A percentile compares a stretch with the other conserved stretches of the same genome.
Conservation (phyloP, 2,113 vertebrate genomes). For the Meriones unguiculatus region DNA sequence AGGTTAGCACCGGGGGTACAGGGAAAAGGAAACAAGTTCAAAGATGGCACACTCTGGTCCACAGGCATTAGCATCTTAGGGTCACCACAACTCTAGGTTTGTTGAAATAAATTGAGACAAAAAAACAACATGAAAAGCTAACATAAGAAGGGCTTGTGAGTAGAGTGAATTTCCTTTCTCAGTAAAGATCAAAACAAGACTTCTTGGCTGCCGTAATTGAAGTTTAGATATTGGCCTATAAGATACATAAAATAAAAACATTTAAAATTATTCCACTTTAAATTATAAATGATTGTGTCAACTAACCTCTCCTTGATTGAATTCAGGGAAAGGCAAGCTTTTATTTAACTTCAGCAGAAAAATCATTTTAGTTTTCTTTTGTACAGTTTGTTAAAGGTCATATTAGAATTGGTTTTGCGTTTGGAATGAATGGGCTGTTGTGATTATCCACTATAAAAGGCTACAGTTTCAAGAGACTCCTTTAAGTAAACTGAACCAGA, state of each 20-base stretch:
- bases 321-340: not conserved
- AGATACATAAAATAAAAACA: not conserved
- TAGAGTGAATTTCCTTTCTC: not conserved
- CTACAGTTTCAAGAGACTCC: constrained; percentile 31
- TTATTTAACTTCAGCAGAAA: constrained; percentile 8
- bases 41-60: not conserved
- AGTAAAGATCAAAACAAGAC: not conserved
- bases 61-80: rapidly evolving
- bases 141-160: not conserved
- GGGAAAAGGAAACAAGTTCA: not conserved
- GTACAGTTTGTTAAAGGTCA: constrained; percentile 19
- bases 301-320: not conserved
- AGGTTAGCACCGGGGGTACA: not conserved
- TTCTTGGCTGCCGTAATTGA: not conserved
- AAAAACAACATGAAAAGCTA: not conserved
- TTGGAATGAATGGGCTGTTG: constrained; percentile 61
- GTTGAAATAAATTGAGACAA: not conserved
- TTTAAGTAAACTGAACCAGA: constrained; percentile 72
- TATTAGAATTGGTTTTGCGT: constrained; percentile 34
- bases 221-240: not conserved
- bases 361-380: constrained; percentile 26
- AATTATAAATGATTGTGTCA: not conserved
- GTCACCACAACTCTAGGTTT: not conserved
- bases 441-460: constrained; percentile 46
- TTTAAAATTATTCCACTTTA: not conserved